Conservation (phyloP, 2,113 vertebrate species). For the Ceuthmochares aereus region DNA sequence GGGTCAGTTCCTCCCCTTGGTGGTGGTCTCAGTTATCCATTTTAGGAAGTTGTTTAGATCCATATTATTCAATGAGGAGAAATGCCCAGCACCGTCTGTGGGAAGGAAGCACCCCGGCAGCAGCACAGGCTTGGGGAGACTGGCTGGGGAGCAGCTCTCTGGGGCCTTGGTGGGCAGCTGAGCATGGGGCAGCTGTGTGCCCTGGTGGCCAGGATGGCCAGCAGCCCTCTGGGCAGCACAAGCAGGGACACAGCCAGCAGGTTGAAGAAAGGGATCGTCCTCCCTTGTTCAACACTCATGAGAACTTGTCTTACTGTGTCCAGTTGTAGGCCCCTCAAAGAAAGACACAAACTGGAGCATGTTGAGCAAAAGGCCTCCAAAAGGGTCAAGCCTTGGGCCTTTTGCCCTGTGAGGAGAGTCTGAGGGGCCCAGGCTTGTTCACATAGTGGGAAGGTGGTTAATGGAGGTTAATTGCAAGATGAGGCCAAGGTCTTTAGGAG, state of each 20-base stretch:
- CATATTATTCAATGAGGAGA: neutral
- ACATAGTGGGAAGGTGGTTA: neutral
- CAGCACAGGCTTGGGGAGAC: neutral
- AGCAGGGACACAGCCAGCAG: neutral
- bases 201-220: neutral
- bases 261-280: neutral
- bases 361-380: neutral
- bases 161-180: neutral
- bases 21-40: neutral
- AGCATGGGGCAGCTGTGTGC: neutral
- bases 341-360: rapidly evolving
- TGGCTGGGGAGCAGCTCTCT: neutral
- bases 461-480: neutral
- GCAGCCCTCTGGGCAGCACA: too few species aligned
- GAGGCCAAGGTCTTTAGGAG: neutral
- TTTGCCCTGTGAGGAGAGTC: neutral
- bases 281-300: neutral
- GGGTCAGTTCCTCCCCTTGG: neutral
- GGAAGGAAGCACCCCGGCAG: neutral
- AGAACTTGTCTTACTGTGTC: neutral
- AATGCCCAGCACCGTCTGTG: neutral
- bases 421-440: neutral
- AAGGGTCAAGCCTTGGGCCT: neutral
- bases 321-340: neutral
- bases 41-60: neutral